Evolutionary conservation across 2,797 vertebrate species (phyloP), one percentile per base, ranked within the genome.

Genomic region (Clarias platycephalus): DNA sequence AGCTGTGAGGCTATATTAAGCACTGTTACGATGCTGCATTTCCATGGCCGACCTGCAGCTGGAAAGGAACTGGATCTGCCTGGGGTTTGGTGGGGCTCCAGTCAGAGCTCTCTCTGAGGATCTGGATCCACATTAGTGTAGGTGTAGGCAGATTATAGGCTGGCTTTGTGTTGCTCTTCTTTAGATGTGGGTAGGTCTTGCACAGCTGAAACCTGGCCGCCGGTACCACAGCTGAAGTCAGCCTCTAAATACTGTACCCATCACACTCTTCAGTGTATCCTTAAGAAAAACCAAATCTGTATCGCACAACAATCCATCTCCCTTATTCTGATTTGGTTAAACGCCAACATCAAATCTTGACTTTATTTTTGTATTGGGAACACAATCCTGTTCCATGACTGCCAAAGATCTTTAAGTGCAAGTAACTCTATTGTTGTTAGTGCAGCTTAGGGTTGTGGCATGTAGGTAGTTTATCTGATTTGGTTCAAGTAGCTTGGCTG

Each of bases 1-100:
- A 90, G 89, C 88, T 88, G 89, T 75, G 86, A 85, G 76, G 77
- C 86, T 90, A 90, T 90, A 90, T 90, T 90, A 88, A 90, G 87
- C 82, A 84, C 84, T 82, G 86, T 88, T 88, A 87, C 85, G 87
- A 87, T 34, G 67, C 75, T 81, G 82, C 76, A 74, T 81, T 83
- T 82, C 68, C 84, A 77, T 66, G 64, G 82, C 66, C 66, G 66
- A 70, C 62, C 63, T 87, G 84, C 89, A 89, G 89, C 89, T 87
- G 88, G 83, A 82, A 68, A 87, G 87, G 84, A 87, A 88, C 53
- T 83, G 78, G 86, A 82, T 87, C 75, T 82, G 83, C 77, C 86
- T 86, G 85, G 83, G 62, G 81, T 82, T 88, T 88, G 85, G 85
- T 84, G 70, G 80, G 80, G 64, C 74, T 82, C 74, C 57, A 82